phyloP scores from a whole-genome alignment of 1,140 invertebrate genomes.

The Aphelenchoides avenae region DNA sequence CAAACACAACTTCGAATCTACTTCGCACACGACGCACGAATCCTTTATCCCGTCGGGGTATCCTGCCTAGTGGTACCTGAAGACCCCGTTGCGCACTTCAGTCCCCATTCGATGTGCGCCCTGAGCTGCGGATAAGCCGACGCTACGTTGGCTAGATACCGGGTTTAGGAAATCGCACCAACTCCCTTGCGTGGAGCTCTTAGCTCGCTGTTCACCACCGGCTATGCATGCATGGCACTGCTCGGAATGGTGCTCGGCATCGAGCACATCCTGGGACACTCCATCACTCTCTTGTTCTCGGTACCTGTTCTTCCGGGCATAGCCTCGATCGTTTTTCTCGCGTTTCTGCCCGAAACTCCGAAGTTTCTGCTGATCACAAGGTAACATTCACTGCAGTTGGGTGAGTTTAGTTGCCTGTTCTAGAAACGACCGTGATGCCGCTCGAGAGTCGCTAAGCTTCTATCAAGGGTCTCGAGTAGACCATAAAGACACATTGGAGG shows the following conservation, averaged over 20 bases:
- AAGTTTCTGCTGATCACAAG: constrained; percentile 50
- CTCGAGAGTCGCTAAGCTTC: constrained; percentile 37
- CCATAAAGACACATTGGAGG: constrained; percentile 25
- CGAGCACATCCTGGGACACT: constrained; percentile 46
- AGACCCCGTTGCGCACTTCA: too few species aligned
- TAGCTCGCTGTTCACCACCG: constrained; percentile 47
- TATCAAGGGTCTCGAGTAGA: constrained; percentile 43
- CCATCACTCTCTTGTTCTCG: constrained; percentile 40
- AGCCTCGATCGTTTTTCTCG: constrained; percentile 46
- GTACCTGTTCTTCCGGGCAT: constrained; percentile 51
- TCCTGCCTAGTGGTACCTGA: too few species aligned
- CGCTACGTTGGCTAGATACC: too few species aligned
- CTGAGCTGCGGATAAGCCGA: too few species aligned
- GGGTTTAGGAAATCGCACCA: constrained; percentile 51
- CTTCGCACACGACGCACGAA: too few species aligned
- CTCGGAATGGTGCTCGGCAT: constrained; percentile 53
- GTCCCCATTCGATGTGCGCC: too few species aligned
- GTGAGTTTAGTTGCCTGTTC: too few species aligned
- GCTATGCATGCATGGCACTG: constrained; percentile 53
- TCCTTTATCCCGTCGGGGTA: too few species aligned
- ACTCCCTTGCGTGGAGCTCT: constrained; percentile 49
- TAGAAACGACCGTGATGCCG: constrained; percentile 33
- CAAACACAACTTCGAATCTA: too few species aligned
- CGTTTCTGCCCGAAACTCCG: constrained; percentile 50
- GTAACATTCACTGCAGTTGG: too few species aligned